Evolutionary conservation across 2,797 vertebrate species (phyloP).

Genomic region (Triplophysa yarkandensis): DNA sequence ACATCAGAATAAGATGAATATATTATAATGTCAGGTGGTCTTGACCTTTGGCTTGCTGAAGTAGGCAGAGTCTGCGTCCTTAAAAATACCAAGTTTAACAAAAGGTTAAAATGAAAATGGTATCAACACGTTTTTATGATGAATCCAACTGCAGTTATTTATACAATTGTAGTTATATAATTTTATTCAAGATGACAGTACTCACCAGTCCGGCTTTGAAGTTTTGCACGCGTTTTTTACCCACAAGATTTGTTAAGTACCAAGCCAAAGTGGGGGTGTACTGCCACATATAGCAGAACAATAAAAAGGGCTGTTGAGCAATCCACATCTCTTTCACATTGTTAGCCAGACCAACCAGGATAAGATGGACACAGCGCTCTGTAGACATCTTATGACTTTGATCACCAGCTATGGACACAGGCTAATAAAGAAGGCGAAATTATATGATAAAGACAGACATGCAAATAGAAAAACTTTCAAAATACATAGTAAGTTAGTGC

Average conservation of each 20-base stretch:
- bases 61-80: slow-evolving; percentile 88
- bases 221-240: slow-evolving; percentile 84
- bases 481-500: neutral
- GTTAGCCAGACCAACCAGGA: slow-evolving; percentile 83
- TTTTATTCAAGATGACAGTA: slow-evolving; percentile 28
- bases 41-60: slow-evolving; percentile 78
- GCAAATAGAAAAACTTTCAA: too few relatives aligned
- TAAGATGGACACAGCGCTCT: slow-evolving; percentile 83
- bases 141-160: neutral
- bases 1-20: neutral
- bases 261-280: slow-evolving; percentile 86
- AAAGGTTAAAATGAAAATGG: neutral
- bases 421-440: slow-evolving; percentile 62
- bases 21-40: slow-evolving; percentile 18
- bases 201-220: slow-evolving; percentile 89
- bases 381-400: slow-evolving; percentile 90
- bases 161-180: neutral
- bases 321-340: slow-evolving; percentile 92
- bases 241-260: slow-evolving; percentile 76
- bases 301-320: slow-evolving; percentile 82
- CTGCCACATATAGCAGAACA: slow-evolving; percentile 85
- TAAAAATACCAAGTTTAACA: slow-evolving; percentile 44
- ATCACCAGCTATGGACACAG: slow-evolving; percentile 61
- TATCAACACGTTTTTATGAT: neutral
- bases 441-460: neutral